These are phyloP conservation scores for Megalops cyprinoides DNA, from an alignment of 2,797 vertebrate species.

Conservation along the genomic window DNA sequence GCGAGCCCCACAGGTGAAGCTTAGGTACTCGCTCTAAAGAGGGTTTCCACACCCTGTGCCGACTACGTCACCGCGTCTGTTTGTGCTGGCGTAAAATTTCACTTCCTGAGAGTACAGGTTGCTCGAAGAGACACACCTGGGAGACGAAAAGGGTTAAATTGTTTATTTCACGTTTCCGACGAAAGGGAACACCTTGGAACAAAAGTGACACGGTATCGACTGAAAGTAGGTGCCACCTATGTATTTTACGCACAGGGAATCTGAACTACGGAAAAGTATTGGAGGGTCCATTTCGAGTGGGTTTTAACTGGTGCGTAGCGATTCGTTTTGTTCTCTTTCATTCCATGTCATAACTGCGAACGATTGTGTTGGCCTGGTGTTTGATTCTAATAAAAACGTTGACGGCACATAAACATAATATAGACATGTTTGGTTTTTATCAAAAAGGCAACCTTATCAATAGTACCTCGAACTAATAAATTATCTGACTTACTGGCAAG, in stretches of 20 bases:
- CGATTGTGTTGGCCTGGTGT: neutral
- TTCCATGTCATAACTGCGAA: neutral
- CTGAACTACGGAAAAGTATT: neutral
- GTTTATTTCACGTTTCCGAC: neutral
- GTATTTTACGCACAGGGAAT: neutral
- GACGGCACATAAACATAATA: too few species aligned
- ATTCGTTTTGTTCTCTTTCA: neutral
- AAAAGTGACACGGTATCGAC: constrained; percentile 51
- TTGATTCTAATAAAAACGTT: neutral
- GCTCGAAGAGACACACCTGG: constrained; percentile 63
- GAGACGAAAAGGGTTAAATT: constrained; percentile 50
- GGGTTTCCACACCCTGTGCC: constrained; percentile 7
- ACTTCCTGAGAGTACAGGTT: constrained; percentile 78
- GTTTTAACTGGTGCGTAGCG: neutral
- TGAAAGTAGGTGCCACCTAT: constrained; percentile 36
- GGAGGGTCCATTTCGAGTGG: neutral
- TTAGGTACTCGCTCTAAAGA: too few species aligned
- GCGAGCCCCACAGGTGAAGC: neutral
- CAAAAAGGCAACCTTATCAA: too few species aligned
- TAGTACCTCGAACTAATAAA: neutral
- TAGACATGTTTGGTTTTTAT: too few species aligned
- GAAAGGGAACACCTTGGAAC: constrained; percentile 35
- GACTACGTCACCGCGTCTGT: constrained; percentile 23
- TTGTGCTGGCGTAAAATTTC: constrained; percentile 67
- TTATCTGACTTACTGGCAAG: neutral